Base-by-base conservation (phyloP, 1,140 invertebrate genomes). In the Leptestheria dahalacensis region DNA sequence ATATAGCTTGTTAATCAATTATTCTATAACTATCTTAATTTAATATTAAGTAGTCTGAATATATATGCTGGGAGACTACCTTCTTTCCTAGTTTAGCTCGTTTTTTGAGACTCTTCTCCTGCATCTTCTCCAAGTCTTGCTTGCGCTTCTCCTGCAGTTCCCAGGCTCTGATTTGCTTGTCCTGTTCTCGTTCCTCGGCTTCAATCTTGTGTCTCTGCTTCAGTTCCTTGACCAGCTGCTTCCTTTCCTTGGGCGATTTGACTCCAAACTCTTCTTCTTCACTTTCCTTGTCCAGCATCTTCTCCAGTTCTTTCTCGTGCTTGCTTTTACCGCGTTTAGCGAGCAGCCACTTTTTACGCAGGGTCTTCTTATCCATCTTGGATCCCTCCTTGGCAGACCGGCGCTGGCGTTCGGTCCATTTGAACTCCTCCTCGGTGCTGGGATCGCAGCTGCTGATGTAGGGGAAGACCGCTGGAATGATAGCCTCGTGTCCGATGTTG, bases 401-500 rank as follows among this genome's bases (percentile, higher is more conserved):
- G 26, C 28, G 48, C 21, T 29, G 28, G 58, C 58, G 29, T 24
- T 25, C 58, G 49, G 26, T 29, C 48, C 29, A 60, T 18, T 41
- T 29, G 26, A 20, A 33, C 25, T 51, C 28, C 28, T 60, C 47
- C 26, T 60, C 47, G 29, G 51, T 11, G 49, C 58, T 60, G 10
- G 58, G 58, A 6, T 61, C 59, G 48, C 61, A 57, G 48, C 28
- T 20, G 18, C 23, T 21, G 29, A 62, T 57, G 55, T 50, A 57
- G 3, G 61, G 61, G 3, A 29, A 25, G 24, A 62, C 48, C 47
- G 51, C 49, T 25, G 61, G 61, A n/a, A 62, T 47, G 26, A 62
- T 58, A 10, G 41, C 33, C 24, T 62, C 61, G 61, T 62, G 61
- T 12, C 61, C 61, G n/a, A 62, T 46, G 55, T 62, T 62, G 26